These are phyloP conservation scores for Hemitrygon akajei DNA, from an alignment of 2,797 vertebrate species.

Conservation along the genomic window DNA sequence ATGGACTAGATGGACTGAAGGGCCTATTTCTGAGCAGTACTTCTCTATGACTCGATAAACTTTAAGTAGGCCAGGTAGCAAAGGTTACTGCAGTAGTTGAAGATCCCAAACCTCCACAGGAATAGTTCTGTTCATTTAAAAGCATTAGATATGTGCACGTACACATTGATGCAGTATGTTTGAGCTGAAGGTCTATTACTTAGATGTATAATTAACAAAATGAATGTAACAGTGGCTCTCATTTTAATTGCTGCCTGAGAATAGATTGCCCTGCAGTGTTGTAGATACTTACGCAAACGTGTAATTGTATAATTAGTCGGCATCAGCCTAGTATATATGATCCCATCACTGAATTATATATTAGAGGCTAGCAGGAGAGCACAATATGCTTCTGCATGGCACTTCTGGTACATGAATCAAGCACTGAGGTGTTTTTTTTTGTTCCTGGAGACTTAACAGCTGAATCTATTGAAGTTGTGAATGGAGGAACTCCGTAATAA, in stretches of 20 bases:
- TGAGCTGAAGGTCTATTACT: neutral
- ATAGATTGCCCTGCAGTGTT: neutral
- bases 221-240: neutral
- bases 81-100: too few species aligned
- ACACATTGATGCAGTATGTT: neutral
- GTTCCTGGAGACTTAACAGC: too few species aligned
- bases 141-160: neutral
- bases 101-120: neutral
- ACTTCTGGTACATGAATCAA: neutral
- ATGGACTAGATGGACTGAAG: too few species aligned
- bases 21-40: too few species aligned
- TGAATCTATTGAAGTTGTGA: neutral
- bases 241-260: constrained; percentile 1
- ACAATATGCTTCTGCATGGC: constrained; percentile 43
- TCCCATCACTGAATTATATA: constrained; percentile 71
- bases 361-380: constrained; percentile 40
- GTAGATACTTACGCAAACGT: constrained; percentile 12
- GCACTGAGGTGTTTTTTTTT: neutral
- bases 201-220: constrained; percentile 14
- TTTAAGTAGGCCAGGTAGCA: neutral
- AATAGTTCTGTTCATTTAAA: neutral
- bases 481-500: constrained; percentile 80
- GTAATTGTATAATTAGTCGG: constrained; percentile 64
- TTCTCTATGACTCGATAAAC: neutral
- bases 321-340: constrained; percentile 67